A percentile compares a stretch with the other conserved stretches of the same genome.
Evolutionary conservation across 2,888 invertebrate genomes (phyloP).

Genomic region (Arrhopalites spinosus): DNA sequence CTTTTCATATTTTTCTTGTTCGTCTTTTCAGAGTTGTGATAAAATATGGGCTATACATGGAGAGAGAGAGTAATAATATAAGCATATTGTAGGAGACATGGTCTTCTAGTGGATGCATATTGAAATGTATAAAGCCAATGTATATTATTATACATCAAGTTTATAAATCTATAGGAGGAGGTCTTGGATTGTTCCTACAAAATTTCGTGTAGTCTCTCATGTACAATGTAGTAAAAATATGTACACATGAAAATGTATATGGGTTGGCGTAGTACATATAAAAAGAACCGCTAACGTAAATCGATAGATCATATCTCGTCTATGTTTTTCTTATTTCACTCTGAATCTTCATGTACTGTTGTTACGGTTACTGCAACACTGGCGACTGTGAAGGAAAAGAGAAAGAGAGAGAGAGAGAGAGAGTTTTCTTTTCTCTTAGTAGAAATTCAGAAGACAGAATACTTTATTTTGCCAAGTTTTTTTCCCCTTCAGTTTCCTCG

Average conservation of each 20-base stretch:
- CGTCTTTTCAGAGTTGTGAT: too few species aligned
- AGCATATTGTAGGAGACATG: too few species aligned
- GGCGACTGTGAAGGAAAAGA: background rate
- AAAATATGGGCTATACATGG: too few species aligned
- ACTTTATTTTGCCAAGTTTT: slow-evolving; percentile 26
- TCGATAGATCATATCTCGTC: slow-evolving; percentile 26
- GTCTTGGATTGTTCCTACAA: background rate
- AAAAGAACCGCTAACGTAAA: slow-evolving; percentile 16
- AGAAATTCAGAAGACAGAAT: slow-evolving; percentile 17
- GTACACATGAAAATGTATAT: background rate
- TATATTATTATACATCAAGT: background rate
- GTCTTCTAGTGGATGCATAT: too few species aligned
- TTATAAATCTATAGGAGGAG: background rate
- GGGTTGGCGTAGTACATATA: background rate
- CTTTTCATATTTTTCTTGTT: too few species aligned
- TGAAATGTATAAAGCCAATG: too few species aligned
- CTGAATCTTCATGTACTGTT: slow-evolving; percentile 14
- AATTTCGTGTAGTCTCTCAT: background rate
- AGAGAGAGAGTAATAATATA: too few species aligned
- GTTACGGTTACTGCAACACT: slow-evolving; percentile 5
- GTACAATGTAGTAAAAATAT: background rate
- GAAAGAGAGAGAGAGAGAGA: background rate
- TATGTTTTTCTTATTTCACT: slow-evolving; percentile 19
- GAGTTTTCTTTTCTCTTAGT: slow-evolving; percentile 19
- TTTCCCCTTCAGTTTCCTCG: slow-evolving; percentile 9